Base-by-base conservation (phyloP, 2,797 vertebrate genomes). In the Enteromius trimaculatus region DNA sequence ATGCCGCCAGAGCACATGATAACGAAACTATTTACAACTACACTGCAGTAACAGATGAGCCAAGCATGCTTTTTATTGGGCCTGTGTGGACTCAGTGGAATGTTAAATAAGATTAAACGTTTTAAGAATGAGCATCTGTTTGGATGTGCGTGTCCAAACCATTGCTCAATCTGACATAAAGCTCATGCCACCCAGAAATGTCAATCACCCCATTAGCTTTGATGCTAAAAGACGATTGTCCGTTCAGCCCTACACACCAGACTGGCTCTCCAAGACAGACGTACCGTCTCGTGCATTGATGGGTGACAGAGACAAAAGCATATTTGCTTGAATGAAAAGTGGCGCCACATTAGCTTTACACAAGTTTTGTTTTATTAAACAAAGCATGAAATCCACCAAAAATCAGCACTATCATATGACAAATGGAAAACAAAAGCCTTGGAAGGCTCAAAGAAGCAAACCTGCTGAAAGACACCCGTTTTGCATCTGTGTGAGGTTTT, bases 311-410 rank as follows among this genome's bases (percentile, higher is more conserved):
- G 88, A 89, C 88, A 87, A 90, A 87, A 86, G 76, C 86, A 87
- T 77, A 87, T 90, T 92, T 89, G 87, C 85, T 55, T 77, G 83
- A 92, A 93, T 91, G 78, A 89, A 91, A 77, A 89, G 88, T 90
- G 90, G 91, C 85, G 88, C 91, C 89, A 85, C 90, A 89, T 92
- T 91, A 89, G 89, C 88, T 88, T 91, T 83, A 89, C 86, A 91
- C 87, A 83, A 87, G 86, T 90, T 86, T 79, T 88, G 87, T 89
- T 92, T 88, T 82, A 88, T 88, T 90, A 89, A 91, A 92, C 90
- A 90, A 89, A 89, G 83, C 86, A 88, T 90, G 86, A 90, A 88
- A 90, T 89, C 81, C 68, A 37, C 60, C 29, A 14, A 87, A 90
- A 91, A 90, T 87, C 88, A 84, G 85, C 31, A 79, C 8, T 91